A percentile compares a stretch with the other conserved stretches of the same genome.
Evolutionary conservation across 1,140 invertebrate genomes (phyloP).

Genomic region (Odontomachus brunneus): DNA sequence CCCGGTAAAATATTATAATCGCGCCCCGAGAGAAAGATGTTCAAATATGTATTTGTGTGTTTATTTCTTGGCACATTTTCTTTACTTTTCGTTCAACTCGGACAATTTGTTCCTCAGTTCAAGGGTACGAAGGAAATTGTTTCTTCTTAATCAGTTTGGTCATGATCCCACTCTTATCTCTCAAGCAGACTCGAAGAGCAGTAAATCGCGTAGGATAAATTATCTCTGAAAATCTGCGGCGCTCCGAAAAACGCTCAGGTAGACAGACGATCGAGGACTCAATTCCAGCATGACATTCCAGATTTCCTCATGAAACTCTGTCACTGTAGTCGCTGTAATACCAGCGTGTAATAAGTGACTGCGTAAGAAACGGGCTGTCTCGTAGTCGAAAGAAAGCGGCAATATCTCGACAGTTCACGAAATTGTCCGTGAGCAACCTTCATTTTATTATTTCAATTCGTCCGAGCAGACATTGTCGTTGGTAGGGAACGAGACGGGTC

Average conservation of each 20-base stretch:
- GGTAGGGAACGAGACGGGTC: background rate
- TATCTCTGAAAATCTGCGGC: background rate
- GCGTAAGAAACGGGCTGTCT: constrained; percentile 62
- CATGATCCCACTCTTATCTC: constrained; percentile 5
- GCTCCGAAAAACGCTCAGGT: background rate
- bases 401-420: constrained; percentile 51
- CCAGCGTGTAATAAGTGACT: constrained; percentile 50
- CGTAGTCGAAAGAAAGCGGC: constrained; percentile 57
- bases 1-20: too few species aligned
- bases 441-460: constrained; percentile 32
- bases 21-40: too few species aligned
- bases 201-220: constrained; percentile 12
- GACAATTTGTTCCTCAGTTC: background rate
- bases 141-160: background rate
- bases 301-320: constrained; percentile 54
- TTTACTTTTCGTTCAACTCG: background rate
- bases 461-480: constrained; percentile 46
- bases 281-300: constrained; percentile 32
- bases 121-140: background rate
- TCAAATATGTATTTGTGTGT: background rate
- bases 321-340: constrained; percentile 27
- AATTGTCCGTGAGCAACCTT: constrained; percentile 52
- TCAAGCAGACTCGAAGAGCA: background rate
- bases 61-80: background rate
- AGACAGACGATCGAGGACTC: constrained; percentile 23